Conservation (phyloP, 2,888 invertebrate genomes). For the Cynaeus angustus region DNA sequence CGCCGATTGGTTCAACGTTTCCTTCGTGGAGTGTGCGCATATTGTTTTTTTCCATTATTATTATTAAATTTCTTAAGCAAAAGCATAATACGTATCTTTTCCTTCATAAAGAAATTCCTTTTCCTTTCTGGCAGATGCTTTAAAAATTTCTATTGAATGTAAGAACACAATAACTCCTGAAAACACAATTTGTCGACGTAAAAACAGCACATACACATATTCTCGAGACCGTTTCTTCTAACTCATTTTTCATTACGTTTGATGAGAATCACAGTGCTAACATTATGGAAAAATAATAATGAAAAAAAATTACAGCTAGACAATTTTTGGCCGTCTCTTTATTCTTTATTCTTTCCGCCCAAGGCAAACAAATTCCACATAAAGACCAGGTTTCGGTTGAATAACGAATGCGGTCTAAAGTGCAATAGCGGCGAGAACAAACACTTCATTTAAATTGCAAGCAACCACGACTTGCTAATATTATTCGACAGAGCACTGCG, state of each 20-base stretch:
- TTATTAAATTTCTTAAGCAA: constrained; percentile 45
- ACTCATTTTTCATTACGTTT: background rate
- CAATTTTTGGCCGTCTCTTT: background rate
- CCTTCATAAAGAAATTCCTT: constrained; percentile 49
- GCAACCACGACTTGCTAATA: constrained; percentile 49
- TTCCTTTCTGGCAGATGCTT: constrained; percentile 43
- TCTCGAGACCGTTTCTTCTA: background rate
- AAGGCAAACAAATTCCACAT: constrained; percentile 23
- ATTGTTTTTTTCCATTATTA: constrained; percentile 31
- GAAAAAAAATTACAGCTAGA: background rate
- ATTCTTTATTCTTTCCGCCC: background rate
- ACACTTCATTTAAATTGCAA: constrained; percentile 54
- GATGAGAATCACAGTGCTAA: background rate
- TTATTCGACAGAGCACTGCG: constrained; percentile 45
- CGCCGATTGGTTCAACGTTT: background rate
- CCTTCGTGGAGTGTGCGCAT: background rate
- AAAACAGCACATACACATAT: constrained; percentile 22
- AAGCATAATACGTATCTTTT: constrained; percentile 44
- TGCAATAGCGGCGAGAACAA: constrained; percentile 52
- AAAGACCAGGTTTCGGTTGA: constrained; percentile 37
- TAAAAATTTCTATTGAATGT: constrained; percentile 47
- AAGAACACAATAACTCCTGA: constrained; percentile 47
- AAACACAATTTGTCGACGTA: constrained; percentile 45
- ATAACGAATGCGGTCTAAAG: constrained; percentile 47
- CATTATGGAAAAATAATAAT: no score